Conservation (phyloP, 2,888 invertebrate species). For the Gymnosoma rotundatum region DNA sequence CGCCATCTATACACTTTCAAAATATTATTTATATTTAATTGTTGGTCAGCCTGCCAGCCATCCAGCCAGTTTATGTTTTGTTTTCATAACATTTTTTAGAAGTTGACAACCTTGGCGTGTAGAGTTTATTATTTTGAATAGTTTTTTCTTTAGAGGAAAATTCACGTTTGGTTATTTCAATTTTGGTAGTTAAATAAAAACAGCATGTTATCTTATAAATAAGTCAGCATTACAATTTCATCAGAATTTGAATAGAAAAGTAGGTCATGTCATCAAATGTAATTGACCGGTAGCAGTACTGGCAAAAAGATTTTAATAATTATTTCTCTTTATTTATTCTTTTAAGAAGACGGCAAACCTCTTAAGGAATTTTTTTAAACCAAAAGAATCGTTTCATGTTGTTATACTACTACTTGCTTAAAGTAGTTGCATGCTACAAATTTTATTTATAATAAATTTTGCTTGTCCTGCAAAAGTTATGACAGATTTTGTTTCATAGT, state of each 20-base stretch:
- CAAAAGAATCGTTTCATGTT: too few species aligned
- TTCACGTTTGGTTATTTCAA: constrained; percentile 14
- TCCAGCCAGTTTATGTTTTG: constrained; percentile 46
- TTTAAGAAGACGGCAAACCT: too few species aligned
- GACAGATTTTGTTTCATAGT: too few species aligned
- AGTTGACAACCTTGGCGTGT: constrained; percentile 70
- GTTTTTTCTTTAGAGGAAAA: constrained; percentile 38
- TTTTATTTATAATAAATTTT: neutral
- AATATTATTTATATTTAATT: constrained; percentile 49
- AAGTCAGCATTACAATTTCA: constrained; percentile 38
- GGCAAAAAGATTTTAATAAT: too few species aligned
- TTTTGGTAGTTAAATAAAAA: constrained; percentile 38
- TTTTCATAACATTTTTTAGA: constrained; percentile 51
- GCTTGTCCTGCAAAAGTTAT: too few species aligned
- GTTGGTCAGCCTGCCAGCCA: constrained; percentile 73
- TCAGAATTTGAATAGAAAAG: constrained; percentile 12
- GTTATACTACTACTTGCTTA: too few species aligned
- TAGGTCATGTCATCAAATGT: constrained; percentile 28
- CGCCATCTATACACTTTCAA: constrained; percentile 53
- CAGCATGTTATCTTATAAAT: constrained; percentile 48
- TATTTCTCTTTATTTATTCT: too few species aligned
- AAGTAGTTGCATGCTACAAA: too few species aligned
- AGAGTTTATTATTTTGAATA: constrained; percentile 47
- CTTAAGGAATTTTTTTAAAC: too few species aligned
- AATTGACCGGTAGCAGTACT: neutral